Conservation (phyloP, 2,888 invertebrate species). For the Tuta absoluta region DNA sequence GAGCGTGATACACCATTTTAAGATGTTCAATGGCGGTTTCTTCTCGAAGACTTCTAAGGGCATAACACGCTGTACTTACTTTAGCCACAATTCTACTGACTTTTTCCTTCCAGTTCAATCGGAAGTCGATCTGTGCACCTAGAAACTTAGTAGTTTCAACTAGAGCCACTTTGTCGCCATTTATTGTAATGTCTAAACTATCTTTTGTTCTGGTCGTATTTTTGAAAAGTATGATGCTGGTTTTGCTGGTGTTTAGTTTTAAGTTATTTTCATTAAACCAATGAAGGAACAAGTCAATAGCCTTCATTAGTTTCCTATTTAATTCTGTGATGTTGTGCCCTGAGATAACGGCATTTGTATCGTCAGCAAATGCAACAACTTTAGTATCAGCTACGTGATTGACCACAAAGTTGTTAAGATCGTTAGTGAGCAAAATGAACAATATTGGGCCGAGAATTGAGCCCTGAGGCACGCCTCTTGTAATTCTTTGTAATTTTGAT, state of each 20-base stretch:
- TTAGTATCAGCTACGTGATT: neutral
- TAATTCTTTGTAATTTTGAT: neutral
- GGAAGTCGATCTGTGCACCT: neutral
- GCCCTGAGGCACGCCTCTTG: conserved; percentile 4
- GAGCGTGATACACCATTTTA: conserved; percentile 28
- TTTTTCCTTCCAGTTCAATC: conserved; percentile 5
- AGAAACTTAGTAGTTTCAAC: neutral
- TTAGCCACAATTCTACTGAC: too few relatives aligned
- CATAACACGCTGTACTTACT: conserved; percentile 28
- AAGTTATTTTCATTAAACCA: neutral
- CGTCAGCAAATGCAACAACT: conserved; percentile 17
- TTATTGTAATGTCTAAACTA: neutral
- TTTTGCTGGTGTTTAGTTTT: conserved; percentile 10
- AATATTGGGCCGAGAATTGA: conserved; percentile 7
- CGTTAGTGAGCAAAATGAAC: conserved; percentile 3
- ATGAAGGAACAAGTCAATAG: neutral
- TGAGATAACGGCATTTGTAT: conserved; percentile 21
- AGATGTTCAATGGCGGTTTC: conserved; percentile 25
- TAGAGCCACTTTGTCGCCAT: neutral
- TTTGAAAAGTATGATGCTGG: neutral
- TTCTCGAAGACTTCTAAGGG: conserved; percentile 28
- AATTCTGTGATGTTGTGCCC: neutral
- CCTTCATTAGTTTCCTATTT: neutral
- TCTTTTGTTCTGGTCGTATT: neutral
- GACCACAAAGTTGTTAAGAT: neutral